A percentile compares a stretch with the other conserved stretches of the same genome.
phyloP scores from a whole-genome alignment of 1,140 invertebrate species.

The Potamilus streckersoni region DNA sequence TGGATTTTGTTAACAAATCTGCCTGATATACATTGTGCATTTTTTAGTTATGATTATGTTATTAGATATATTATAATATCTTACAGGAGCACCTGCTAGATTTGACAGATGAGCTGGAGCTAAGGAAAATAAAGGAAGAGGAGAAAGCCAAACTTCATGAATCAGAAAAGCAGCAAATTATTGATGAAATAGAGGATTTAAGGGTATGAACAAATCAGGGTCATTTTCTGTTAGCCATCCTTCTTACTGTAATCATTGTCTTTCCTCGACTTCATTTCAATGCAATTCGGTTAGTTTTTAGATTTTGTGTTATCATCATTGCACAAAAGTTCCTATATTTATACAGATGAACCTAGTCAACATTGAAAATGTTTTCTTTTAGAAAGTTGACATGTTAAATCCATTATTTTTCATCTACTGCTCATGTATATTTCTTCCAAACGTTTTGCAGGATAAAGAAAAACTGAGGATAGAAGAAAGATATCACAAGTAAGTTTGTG shows the following conservation, averaged over 20 bases:
- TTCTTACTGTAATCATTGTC: no score
- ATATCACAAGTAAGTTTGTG: slow-evolving; percentile 35
- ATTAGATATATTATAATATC: neutral
- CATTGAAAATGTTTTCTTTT: neutral
- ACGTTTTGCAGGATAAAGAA: slow-evolving; percentile 48
- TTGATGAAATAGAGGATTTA: slow-evolving; percentile 58
- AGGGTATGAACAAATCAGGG: slow-evolving; percentile 32
- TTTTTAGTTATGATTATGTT: neutral
- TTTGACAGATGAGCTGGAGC: slow-evolving; percentile 56
- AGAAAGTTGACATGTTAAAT: neutral
- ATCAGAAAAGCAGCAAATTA: slow-evolving; percentile 53
- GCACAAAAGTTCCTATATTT: neutral
- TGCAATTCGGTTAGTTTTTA: neutral
- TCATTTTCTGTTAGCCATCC: no score
- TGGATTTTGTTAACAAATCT: no score
- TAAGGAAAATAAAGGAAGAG: slow-evolving; percentile 48
- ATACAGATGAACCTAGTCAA: neutral
- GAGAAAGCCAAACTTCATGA: slow-evolving; percentile 47
- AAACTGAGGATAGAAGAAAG: slow-evolving; percentile 46
- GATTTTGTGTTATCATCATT: neutral
- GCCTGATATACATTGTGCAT: no score
- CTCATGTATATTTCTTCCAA: neutral
- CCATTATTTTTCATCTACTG: slow-evolving; percentile 4
- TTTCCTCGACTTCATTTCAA: no score
- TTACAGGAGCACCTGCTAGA: slow-evolving; percentile 58